phyloP scores from a whole-genome alignment of 1,140 invertebrate species.

The Contarinia nasturtii region DNA sequence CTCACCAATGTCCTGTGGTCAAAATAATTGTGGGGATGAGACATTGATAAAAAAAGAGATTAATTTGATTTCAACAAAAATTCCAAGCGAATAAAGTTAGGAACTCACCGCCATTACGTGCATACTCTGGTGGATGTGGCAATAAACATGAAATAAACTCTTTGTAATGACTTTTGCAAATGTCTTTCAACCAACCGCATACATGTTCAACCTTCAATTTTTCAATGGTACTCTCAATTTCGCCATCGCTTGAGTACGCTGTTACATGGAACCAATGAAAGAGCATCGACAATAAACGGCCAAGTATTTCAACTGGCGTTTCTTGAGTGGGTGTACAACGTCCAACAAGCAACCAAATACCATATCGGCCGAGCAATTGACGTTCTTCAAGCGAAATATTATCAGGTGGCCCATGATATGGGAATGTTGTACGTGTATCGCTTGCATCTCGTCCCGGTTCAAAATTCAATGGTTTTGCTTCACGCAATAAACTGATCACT shows the following conservation, averaged over 20 bases:
- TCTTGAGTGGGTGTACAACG: conserved; percentile 72
- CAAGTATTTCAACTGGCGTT: conserved; percentile 74
- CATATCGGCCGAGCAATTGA: conserved; percentile 79
- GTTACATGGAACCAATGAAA: conserved; percentile 99
- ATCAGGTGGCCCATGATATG: conserved; percentile 22
- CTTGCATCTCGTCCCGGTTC: conserved; percentile 29
- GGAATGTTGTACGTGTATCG: conserved; percentile 3
- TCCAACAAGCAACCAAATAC: conserved; percentile 90
- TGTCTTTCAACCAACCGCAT: conserved; percentile 74
- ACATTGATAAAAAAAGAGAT: no score
- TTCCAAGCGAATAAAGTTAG: no score
- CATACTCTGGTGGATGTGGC: conserved; percentile 45
- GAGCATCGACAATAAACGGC: conserved; percentile 81
- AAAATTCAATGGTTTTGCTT: conserved; percentile 52
- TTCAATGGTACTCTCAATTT: conserved; percentile 70
- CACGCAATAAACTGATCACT: conserved; percentile 74
- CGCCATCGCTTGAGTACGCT: conserved; percentile 84
- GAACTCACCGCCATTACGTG: conserved; percentile 71
- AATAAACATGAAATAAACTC: conserved; percentile 61
- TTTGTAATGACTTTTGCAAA: conserved; percentile 70
- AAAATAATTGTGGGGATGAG: no score
- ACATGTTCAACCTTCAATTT: conserved; percentile 87
- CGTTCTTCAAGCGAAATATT: conserved; percentile 57
- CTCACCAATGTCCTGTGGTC: no score
- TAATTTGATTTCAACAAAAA: no score